Evolutionary conservation across 2,113 vertebrate species (phyloP).

Genomic region (Syngnathus scovelli): DNA sequence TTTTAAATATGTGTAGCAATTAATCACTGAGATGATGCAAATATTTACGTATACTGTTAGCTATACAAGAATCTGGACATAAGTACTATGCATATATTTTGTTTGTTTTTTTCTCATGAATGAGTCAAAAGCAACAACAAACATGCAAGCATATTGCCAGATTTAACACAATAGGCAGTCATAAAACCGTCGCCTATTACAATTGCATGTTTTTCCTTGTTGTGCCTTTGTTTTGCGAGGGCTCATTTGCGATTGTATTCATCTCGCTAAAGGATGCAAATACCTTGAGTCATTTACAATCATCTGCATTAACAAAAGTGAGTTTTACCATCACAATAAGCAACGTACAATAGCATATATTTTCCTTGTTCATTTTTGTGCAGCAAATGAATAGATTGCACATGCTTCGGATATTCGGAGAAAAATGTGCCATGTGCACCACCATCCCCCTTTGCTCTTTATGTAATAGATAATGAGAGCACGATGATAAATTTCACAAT

Average conservation of each 20-base stretch:
- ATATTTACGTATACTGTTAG: neutral
- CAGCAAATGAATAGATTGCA: conserved; percentile 47
- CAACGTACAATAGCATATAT: conserved; percentile 60
- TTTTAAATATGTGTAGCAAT: neutral
- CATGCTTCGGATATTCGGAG: conserved; percentile 52
- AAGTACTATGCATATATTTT: neutral
- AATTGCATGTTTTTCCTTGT: conserved; percentile 46
- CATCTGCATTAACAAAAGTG: conserved; percentile 64
- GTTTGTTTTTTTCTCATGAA: neutral
- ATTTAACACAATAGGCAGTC: conserved; percentile 54
- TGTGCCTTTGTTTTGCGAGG: conserved; percentile 58
- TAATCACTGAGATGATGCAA: neutral
- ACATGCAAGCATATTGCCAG: conserved; percentile 45
- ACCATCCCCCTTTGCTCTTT: conserved; percentile 43
- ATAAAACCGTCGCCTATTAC: conserved; percentile 39
- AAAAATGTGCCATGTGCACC: conserved; percentile 46
- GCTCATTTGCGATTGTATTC: conserved; percentile 67
- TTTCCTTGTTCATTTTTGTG: conserved; percentile 44
- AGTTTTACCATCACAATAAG: conserved; percentile 72
- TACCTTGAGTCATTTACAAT: conserved; percentile 62
- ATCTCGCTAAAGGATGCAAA: conserved; percentile 54
- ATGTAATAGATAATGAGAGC: conserved; percentile 67
- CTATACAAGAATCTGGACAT: neutral
- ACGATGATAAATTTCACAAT: conserved; percentile 65
- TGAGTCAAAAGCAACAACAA: conserved; percentile 39